Evolutionary conservation across 2,113 vertebrate species (phyloP), one percentile per base, ranked within the genome.

Genomic region (Equus przewalskii): DNA sequence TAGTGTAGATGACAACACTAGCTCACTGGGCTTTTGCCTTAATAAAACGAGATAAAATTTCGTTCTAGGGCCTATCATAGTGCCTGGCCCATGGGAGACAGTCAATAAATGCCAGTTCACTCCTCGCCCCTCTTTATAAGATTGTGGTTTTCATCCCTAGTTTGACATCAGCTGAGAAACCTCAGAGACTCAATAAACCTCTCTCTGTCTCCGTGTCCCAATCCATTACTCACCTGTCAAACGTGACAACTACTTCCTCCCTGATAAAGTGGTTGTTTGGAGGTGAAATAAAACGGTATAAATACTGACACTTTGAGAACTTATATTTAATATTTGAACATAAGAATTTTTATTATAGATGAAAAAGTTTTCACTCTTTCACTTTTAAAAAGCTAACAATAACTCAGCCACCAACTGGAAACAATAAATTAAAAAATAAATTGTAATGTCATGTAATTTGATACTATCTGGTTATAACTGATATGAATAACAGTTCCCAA

Each of bases 401-500:
- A 58, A 75, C 18, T 73, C 62, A 83, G 30, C 49, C 30, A 91
- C 21, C 10, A 1, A 36, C 28, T 56, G 11, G 46, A 49, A 87
- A 69, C 2, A 41, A 51, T 41, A 73, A 67, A 41, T 3, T 76
- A 10, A 76, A 91, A 51, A 56, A 33, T 1, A 18, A 15, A 51
- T 46, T 41, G 5, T 19, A 44, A n/a, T 56, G 30, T 83, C 28
- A 14, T 72, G 54, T 75, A n/a, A 85, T 30, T 79, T 46, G 26
- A 49, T 84, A 65, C 7, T 64, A 60, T 51, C 56, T 69, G 28
- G 16, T 76, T 90, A 72, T 78, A 85, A 41, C 5, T 80, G 22
- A 72, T 78, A 49, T 94, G 83, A 97, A 75, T 69, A 95, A 87
- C 14, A 91, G 46, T 89, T 60, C 62, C 54, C 22, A 90, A 12